Conservation (phyloP, 1,140 invertebrate species). For the Bombus confusus region DNA sequence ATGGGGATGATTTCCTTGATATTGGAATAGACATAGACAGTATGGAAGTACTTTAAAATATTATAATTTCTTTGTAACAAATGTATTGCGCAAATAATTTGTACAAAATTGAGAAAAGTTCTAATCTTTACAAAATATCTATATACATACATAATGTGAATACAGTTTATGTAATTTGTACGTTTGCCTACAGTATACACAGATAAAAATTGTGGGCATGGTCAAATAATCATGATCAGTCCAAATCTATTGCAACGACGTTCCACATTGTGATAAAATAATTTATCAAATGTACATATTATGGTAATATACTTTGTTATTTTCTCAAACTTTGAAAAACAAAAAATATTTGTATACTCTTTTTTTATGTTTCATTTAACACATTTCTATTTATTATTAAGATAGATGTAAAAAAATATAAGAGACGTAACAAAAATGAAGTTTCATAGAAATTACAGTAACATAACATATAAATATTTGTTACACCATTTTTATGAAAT, state of each 20-base stretch:
- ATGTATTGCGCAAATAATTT: slow-evolving; percentile 42
- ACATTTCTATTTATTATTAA: slow-evolving; percentile 48
- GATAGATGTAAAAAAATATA: slow-evolving; percentile 39
- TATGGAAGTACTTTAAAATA: slow-evolving; percentile 88
- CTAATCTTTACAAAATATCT: slow-evolving; percentile 27
- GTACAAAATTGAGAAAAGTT: slow-evolving; percentile 50
- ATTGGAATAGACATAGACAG: slow-evolving; percentile 86
- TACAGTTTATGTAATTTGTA: slow-evolving; percentile 46
- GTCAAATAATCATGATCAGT: slow-evolving; percentile 9
- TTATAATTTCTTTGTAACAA: slow-evolving; percentile 37
- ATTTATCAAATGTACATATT: slow-evolving; percentile 56
- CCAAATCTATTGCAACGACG: slow-evolving; percentile 21
- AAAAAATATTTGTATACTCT: slow-evolving; percentile 34
- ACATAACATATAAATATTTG: background rate
- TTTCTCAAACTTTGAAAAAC: slow-evolving; percentile 34
- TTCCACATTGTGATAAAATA: slow-evolving; percentile 55
- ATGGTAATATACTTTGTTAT: slow-evolving; percentile 37
- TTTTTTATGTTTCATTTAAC: slow-evolving; percentile 49
- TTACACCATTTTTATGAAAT: slow-evolving; percentile 49
- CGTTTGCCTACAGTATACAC: slow-evolving; percentile 41
- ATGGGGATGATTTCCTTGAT: slow-evolving; percentile 87
- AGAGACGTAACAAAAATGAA: slow-evolving; percentile 51
- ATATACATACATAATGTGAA: slow-evolving; percentile 20
- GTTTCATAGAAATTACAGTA: slow-evolving; percentile 34
- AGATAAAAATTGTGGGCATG: slow-evolving; percentile 10